These are phyloP conservation scores for Drosophila punjabiensis DNA, from an alignment of 1,140 invertebrate species.

Conservation along the genomic window DNA sequence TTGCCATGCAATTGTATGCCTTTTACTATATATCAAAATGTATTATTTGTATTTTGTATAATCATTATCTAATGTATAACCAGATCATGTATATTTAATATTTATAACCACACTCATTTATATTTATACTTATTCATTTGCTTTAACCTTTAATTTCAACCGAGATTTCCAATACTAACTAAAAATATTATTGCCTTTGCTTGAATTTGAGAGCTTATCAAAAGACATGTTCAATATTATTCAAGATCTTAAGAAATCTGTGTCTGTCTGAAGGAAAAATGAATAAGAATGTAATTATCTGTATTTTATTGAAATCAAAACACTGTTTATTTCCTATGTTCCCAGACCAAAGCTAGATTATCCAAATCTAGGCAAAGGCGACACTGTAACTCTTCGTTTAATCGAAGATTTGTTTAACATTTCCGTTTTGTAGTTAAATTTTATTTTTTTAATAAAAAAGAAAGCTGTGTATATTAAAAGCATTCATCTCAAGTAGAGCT, in stretches of 20 bases:
- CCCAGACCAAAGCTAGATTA: too few species aligned
- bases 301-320: not conserved
- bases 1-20: constrained; percentile 81
- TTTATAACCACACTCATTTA: not conserved
- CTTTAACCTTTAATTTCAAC: not conserved
- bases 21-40: constrained; percentile 70
- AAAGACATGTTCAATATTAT: too few species aligned
- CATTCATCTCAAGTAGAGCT: not conserved
- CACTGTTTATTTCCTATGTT: too few species aligned
- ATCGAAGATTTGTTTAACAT: not conserved
- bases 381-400: not conserved
- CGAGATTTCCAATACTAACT: constrained; percentile 31
- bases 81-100: constrained; percentile 13
- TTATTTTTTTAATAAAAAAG: constrained; percentile 1
- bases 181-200: not conserved
- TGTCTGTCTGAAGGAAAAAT: not conserved
- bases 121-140: not conserved
- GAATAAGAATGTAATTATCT: not conserved
- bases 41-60: constrained; percentile 45
- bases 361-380: not conserved
- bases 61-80: constrained; percentile 1
- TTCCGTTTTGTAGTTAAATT: not conserved
- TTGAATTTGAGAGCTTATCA: not conserved
- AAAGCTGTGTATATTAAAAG: not conserved
- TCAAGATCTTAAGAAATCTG: not conserved